A percentile compares a stretch with the other conserved stretches of the same genome.
These are phyloP conservation scores for Oreochromis spilurus DNA, from an alignment of 2,113 vertebrate genomes.

Conservation along the genomic window DNA sequence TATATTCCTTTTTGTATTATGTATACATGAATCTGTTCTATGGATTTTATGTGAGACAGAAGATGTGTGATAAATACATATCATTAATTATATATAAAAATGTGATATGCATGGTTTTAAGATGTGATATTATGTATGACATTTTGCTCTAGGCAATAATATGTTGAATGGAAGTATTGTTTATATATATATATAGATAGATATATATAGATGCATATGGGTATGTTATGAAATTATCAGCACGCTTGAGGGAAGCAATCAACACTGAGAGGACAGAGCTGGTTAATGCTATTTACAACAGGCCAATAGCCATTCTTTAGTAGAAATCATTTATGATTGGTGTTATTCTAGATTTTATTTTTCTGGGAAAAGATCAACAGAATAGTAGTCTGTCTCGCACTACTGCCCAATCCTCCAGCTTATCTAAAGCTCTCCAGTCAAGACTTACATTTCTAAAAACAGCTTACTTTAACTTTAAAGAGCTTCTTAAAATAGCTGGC, in stretches of 20 bases:
- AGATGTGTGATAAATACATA: constrained; percentile 40
- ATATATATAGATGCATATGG: constrained; percentile 30
- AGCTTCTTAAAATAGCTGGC: neutral
- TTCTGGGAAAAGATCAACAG: neutral
- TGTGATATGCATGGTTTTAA: constrained; percentile 75
- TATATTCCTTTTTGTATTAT: constrained; percentile 70
- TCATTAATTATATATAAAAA: constrained; percentile 27
- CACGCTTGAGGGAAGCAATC: constrained; percentile 40
- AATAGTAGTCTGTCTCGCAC: neutral
- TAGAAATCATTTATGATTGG: neutral
- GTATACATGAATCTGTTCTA: constrained; percentile 56
- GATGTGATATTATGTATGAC: constrained; percentile 58
- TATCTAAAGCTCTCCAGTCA: neutral
- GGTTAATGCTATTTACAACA: neutral
- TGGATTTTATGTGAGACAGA: constrained; percentile 38
- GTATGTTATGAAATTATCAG: constrained; percentile 40
- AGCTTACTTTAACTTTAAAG: neutral
- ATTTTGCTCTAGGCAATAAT: constrained; percentile 67
- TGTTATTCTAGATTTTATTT: neutral
- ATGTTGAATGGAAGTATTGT: constrained; percentile 63
- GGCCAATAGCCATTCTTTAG: neutral
- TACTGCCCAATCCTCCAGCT: neutral
- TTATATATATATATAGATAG: neutral
- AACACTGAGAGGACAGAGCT: constrained; percentile 5
- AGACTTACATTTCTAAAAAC: neutral